These are phyloP conservation scores for Paedocypris micromegethes DNA, from an alignment of 2,797 vertebrate species.

Conservation along the genomic window DNA sequence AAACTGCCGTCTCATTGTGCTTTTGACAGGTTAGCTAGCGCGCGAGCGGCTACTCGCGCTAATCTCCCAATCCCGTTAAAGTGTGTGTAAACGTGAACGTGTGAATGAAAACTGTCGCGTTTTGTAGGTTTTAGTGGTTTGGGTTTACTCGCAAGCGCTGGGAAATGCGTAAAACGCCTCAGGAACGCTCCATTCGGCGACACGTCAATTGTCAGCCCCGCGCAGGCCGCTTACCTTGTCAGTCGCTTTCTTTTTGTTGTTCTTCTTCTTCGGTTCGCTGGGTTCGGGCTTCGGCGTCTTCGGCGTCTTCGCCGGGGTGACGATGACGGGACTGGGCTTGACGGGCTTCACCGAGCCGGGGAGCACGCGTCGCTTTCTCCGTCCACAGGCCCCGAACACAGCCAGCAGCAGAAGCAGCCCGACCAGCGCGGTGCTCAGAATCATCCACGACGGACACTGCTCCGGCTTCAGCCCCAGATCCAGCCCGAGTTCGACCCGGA, in stretches of 20 bases:
- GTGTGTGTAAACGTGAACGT: too few species aligned
- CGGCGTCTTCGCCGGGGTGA: slow-evolving; percentile 40
- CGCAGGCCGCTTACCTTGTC: slow-evolving; percentile 68
- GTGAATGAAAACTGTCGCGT: too few species aligned
- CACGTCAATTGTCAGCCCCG: too few species aligned
- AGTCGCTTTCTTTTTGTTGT: slow-evolving; percentile 75
- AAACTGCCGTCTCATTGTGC: not conserved
- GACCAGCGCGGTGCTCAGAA: slow-evolving; percentile 66
- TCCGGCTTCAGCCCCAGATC: slow-evolving; percentile 82
- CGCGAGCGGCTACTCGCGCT: slow-evolving; percentile 1
- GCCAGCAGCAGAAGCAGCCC: slow-evolving; percentile 66
- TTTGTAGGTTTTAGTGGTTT: too few species aligned
- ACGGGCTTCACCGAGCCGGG: slow-evolving; percentile 24
- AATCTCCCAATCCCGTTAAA: not conserved
- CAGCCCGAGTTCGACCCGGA: slow-evolving; percentile 76
- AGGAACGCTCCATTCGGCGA: too few species aligned
- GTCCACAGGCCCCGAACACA: slow-evolving; percentile 60
- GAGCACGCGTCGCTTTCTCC: slow-evolving; percentile 57
- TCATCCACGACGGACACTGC: slow-evolving; percentile 78
- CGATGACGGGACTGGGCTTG: slow-evolving; percentile 44
- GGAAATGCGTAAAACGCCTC: too few species aligned
- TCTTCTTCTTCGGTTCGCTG: slow-evolving; percentile 76
- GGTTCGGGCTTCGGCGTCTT: slow-evolving; percentile 64
- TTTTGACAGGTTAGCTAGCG: slow-evolving; percentile 32
- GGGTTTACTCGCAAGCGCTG: too few species aligned